Conservation (phyloP, 2,113 vertebrate species). For the Tragelaphus buxtoni region DNA sequence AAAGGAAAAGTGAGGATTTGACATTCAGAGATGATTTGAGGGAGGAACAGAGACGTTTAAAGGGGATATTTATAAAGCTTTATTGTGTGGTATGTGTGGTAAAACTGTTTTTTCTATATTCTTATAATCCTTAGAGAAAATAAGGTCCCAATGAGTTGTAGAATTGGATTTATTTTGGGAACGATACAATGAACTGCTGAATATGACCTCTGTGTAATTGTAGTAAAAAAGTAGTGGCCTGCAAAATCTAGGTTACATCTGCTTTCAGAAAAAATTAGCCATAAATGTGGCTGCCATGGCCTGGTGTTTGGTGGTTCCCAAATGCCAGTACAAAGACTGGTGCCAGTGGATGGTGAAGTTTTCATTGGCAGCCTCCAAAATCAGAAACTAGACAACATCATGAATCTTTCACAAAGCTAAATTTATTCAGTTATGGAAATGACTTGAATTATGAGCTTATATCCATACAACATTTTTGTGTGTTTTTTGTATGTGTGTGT, state of each 20-base stretch:
- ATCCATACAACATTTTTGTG: background rate
- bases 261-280: constrained; percentile 4
- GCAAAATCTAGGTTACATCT: background rate
- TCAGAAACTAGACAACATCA: background rate
- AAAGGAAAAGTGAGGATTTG: background rate
- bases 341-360: background rate
- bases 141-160: background rate
- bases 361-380: background rate
- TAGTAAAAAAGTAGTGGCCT: background rate
- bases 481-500: too few species aligned
- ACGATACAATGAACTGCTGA: background rate
- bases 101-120: background rate
- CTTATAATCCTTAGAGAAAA: background rate
- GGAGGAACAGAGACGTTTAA: background rate
- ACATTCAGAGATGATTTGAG: background rate
- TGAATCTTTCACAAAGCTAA: background rate
- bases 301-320: background rate
- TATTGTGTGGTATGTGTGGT: background rate
- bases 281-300: background rate
- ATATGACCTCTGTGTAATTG: background rate
- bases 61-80: background rate
- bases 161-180: constrained; percentile 1
- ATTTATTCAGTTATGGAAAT: background rate
- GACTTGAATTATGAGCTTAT: background rate
- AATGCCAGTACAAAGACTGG: background rate